Conservation (phyloP, 2,113 vertebrate species). For the Pterophyllum scalare region DNA sequence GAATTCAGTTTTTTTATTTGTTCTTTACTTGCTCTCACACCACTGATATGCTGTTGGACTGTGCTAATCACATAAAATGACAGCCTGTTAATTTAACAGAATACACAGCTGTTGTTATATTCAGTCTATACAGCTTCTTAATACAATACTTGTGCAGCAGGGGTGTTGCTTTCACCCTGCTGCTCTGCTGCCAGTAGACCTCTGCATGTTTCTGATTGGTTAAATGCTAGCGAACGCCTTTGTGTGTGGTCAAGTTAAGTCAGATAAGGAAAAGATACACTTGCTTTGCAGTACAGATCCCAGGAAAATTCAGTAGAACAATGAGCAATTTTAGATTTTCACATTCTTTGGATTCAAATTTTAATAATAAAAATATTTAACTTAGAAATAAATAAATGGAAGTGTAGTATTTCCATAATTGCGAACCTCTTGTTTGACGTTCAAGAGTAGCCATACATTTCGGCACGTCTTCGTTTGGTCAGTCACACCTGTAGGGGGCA, state of each 20-base stretch:
- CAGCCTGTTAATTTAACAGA: neutral
- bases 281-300: neutral
- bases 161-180: neutral
- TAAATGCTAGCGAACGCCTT: neutral
- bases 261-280: neutral
- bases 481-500: conserved; percentile 41
- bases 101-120: neutral
- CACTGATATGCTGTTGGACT: neutral
- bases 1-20: neutral
- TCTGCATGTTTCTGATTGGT: neutral
- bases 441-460: neutral
- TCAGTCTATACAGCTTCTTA: neutral
- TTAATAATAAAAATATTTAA: neutral
- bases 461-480: neutral
- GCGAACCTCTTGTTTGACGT: neutral
- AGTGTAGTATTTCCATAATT: neutral
- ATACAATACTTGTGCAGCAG: neutral
- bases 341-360: neutral
- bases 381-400: neutral
- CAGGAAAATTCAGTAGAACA: neutral
- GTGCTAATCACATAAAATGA: neutral
- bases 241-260: neutral
- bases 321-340: neutral
- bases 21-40: neutral
- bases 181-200: neutral